phyloP scores from a whole-genome alignment of 2,888 invertebrate genomes.

The Brachycybe producta region DNA sequence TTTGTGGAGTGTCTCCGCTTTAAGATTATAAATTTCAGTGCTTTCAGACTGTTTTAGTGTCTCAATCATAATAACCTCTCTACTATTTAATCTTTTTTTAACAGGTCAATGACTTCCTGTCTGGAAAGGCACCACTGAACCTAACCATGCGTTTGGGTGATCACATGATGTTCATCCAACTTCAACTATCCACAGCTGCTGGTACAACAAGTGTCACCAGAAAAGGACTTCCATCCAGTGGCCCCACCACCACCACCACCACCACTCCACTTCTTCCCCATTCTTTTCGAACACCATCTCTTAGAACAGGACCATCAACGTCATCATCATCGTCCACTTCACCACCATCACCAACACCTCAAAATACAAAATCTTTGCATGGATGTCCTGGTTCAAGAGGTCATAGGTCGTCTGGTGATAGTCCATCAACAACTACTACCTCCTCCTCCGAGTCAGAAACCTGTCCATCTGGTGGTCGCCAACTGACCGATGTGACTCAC shows the following conservation, averaged over 20 bases:
- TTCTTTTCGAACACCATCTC: slow-evolving; percentile 13
- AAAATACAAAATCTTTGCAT: neutral
- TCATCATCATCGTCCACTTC: slow-evolving; percentile 19
- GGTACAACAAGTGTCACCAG: slow-evolving; percentile 33
- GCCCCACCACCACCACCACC: slow-evolving; percentile 1
- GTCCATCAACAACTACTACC: neutral
- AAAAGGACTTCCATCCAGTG: slow-evolving; percentile 19
- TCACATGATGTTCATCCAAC: slow-evolving; percentile 94
- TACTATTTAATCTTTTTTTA: slow-evolving; percentile 21
- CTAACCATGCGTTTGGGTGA: slow-evolving; percentile 90
- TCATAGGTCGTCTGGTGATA: neutral
- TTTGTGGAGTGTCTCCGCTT: no score
- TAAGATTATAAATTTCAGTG: no score
- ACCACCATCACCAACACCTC: slow-evolving; percentile 10
- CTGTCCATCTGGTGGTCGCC: slow-evolving; percentile 34
- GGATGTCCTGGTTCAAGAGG: neutral
- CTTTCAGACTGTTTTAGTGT: no score
- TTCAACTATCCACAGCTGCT: slow-evolving; percentile 80
- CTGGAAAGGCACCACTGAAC: slow-evolving; percentile 85
- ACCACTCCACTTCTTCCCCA: neutral
- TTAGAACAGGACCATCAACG: slow-evolving; percentile 27
- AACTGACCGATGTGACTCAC: slow-evolving; percentile 29
- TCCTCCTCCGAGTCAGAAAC: slow-evolving; percentile 8
- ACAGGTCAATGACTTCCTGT: slow-evolving; percentile 83
- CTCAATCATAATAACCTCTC: no score